Base-by-base conservation (phyloP, 2,797 vertebrate species). In the Helicolenus hilgendorfi region DNA sequence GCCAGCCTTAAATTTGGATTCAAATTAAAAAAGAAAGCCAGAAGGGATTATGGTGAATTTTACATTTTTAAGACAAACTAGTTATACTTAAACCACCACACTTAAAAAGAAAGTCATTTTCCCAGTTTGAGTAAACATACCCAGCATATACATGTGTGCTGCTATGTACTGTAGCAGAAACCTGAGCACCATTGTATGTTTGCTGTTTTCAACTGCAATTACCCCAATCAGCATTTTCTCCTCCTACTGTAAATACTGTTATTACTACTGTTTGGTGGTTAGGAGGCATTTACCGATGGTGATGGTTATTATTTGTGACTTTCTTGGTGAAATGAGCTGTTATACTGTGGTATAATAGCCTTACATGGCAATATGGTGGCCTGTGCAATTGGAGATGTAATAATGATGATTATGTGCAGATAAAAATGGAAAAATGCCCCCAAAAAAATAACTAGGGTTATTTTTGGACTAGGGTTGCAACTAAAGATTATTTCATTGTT, bases 281-380 rank as follows among this genome's bases (percentile, higher is more conserved):
- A 10, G 9, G 63, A 60, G 64, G 33, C 14, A 31, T 33, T 26
- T 10, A 41, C 24, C 71, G 29, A 70, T 68, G 67, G 15, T 59
- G 31, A 70, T 27, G 24, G 31, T 65, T 36, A 49, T 11, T 8
- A 29, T 77, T 41, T 24, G n/a, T 67, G 41, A 41, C 29, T 56
- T 56, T 68, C 24, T 70, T 76, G 26, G 15, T 72, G 49, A 82
- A 62, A 82, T 70, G 24, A 75, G 20, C 60, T 33, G 63, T 53
- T 64, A 55, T 2, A 59, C 22, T 49, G 36, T 49, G 14, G 3
- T 38, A 9, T 68, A 20, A 29, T 13, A 41, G 63, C 20, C 11
- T 31, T 74, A 27, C 35, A 33, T 0, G 2, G 26, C 58, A 62
- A 83, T 2, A n/a, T 58, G 1, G 20, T 65, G 58, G 26, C 27